Evolutionary conservation across 2,888 invertebrate genomes (phyloP), one percentile per base, ranked within the genome.

Genomic region (Diplolepis rosae): DNA sequence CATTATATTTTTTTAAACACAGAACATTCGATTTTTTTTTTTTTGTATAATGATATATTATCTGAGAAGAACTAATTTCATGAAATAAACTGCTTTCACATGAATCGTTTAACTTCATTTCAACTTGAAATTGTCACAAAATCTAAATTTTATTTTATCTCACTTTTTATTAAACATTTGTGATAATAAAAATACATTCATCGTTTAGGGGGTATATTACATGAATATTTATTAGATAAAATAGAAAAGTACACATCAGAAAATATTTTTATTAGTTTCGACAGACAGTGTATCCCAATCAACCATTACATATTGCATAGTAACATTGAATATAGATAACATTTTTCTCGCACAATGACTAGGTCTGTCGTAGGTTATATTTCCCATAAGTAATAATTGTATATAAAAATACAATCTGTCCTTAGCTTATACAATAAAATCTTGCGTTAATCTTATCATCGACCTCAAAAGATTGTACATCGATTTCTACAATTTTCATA

Each of bases 321-420:
- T 82, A 86, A 86, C 85, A 81, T 83, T 80, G 76, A 83, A 86
- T 86, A 84, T 84, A 84, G 83, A 80, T 85, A 87, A 86, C 84
- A 83, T 77, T 78, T 78, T 76, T 79, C 70, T 79, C 76, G 75
- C 79, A 78, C 78, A 81, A 82, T 87, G 87, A 88, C 86, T 88
- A 88, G 87, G 82, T 81, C 79, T 80, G 84, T 80, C 80, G 80
- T 84, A 82, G 80, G 79, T 78, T 84, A 78, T 77, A 79, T 81
- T 77, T 72, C 74, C 70, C 79, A 81, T 81, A 73, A 79, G 80
- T 82, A 84, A 87, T 84, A 83, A 83, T 83, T 83, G 82, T 84
- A 83, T 87, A 88, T 77, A 87, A 45, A 88, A 88, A 88, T 88
- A 87, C 83, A 83, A 83, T 84, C 77, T 82, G 77, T 76, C 48